Base-by-base conservation (phyloP, 2,797 vertebrate species). In the Loriculus beryllinus region DNA sequence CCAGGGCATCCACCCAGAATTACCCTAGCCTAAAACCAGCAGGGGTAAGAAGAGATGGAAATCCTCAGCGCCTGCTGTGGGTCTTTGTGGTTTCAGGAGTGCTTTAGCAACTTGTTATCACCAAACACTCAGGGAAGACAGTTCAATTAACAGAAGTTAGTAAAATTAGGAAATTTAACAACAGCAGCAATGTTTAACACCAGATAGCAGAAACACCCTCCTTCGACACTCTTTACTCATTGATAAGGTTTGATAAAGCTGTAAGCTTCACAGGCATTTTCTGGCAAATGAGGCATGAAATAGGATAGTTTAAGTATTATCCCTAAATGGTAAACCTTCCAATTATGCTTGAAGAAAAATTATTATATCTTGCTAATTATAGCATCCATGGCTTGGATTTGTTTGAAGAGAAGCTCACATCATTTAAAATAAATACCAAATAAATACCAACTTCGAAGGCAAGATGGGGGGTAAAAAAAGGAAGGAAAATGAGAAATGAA, bases 221-320 rank as follows among this genome's bases (percentile, higher is more conserved):
- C 77, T 90, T 42, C 49, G 76, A 86, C 81, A 14, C 62, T 49
- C 63, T 40, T 65, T 63, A 23, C 75, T 71, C 84, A 63, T 54
- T 76, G 94, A 93, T 96, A 95, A 93, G 48, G 75, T 85, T 79
- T 83, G 96, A 97, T 95, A 96, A 95, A 92, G 92, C 83, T 54
- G 62, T 14, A n/a, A 95, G 88, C 89, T 93, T 90, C 86, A 21
- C 90, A 82, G 92, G 90, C 91, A 35, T 95, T 86, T 93, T 88
- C 93, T 23, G 65, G 88, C 80, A 96, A 97, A 96, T 95, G 97
- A 96, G 90, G 88, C 96, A 37, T 95, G 95, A 97, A 97, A 97
- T 95, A 88, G 84, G 88, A 89, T 95, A 14, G 75, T 31, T 95
- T 91, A 72, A 94, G 90, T 90, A 88, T 91, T 96, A 95, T 94